A percentile compares a stretch with the other conserved stretches of the same genome.
These are phyloP conservation scores for Aurelia aurita DNA, from an alignment of 30 jellyfish, hydroid and myxozoan species.

Conservation along the genomic window DNA sequence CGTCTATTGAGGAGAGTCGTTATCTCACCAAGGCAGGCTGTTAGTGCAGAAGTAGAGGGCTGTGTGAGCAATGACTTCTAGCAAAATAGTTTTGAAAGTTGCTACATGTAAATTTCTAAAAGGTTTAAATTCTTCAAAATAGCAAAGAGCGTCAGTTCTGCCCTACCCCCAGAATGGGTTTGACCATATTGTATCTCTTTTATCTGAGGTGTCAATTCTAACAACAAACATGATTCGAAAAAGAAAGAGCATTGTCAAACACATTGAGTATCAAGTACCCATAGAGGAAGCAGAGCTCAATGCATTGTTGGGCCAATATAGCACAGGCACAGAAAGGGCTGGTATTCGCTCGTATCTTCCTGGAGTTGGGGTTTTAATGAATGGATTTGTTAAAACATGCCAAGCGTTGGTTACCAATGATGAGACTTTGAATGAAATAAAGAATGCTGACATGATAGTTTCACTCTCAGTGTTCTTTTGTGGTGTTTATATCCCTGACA, in stretches of 20 bases:
- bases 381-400: slow-evolving; percentile 6
- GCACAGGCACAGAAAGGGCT: background rate
- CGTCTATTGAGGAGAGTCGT: too few relatives aligned
- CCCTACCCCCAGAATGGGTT: too few relatives aligned
- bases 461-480: slow-evolving; percentile 11
- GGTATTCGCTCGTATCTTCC: background rate
- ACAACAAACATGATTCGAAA: slow-evolving; percentile 22
- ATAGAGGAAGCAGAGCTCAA: background rate
- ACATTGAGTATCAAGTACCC: slow-evolving; percentile 21
- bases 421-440: background rate
- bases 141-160: too few relatives aligned
- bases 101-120: too few relatives aligned
- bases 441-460: slow-evolving; percentile 41
- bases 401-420: background rate
- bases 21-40: too few relatives aligned
- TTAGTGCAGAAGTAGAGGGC: too few relatives aligned
- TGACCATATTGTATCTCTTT: background rate
- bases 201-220: slow-evolving; percentile 37
- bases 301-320: background rate
- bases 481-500: slow-evolving; percentile 30
- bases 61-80: too few relatives aligned
- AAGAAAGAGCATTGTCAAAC: slow-evolving; percentile 36
- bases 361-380: background rate
- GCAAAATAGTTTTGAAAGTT: too few relatives aligned
- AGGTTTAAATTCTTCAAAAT: too few relatives aligned